Evolutionary conservation across 2,888 invertebrate species (phyloP).

Genomic region (Ennomos quercinarius): DNA sequence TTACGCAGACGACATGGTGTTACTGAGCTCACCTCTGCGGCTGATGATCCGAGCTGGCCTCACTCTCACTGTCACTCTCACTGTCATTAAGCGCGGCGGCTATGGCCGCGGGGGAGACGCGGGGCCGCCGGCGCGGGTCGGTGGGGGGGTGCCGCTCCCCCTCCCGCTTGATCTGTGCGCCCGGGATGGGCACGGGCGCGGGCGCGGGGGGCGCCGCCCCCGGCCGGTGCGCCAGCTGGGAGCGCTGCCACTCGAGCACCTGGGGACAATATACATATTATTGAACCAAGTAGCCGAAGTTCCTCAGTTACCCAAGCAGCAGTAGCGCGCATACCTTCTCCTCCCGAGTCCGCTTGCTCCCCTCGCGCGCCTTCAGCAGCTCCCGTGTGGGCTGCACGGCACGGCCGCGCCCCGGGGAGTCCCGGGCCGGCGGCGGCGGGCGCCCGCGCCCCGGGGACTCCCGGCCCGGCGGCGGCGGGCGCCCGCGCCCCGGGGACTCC

Average conservation of each 20-base stretch:
- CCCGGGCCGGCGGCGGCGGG: constrained; percentile 82
- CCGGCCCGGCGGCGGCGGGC: no score
- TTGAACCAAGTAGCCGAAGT: no score
- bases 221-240: constrained; percentile 67
- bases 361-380: constrained; percentile 78
- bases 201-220: constrained; percentile 32
- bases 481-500: no score
- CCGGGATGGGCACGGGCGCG: constrained; percentile 82
- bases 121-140: constrained; percentile 49
- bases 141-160: constrained; percentile 56
- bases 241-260: constrained; percentile 83
- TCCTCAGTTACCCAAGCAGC: no score
- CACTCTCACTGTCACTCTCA: constrained; percentile 65
- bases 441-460: no score
- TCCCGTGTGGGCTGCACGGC: constrained; percentile 75
- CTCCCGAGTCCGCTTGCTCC: constrained; percentile 81
- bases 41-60: constrained; percentile 57
- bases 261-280: constrained; percentile 43
- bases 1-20: no score
- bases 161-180: constrained; percentile 64
- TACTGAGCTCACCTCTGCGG: constrained; percentile 52
- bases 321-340: constrained; percentile 65
- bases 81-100: constrained; percentile 73
- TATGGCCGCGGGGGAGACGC: constrained; percentile 43
- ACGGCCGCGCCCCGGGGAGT: constrained; percentile 48